Evolutionary conservation across 2,113 vertebrate species (phyloP), one percentile per base, ranked within the genome.

Genomic region (Burhinus oedicnemus): DNA sequence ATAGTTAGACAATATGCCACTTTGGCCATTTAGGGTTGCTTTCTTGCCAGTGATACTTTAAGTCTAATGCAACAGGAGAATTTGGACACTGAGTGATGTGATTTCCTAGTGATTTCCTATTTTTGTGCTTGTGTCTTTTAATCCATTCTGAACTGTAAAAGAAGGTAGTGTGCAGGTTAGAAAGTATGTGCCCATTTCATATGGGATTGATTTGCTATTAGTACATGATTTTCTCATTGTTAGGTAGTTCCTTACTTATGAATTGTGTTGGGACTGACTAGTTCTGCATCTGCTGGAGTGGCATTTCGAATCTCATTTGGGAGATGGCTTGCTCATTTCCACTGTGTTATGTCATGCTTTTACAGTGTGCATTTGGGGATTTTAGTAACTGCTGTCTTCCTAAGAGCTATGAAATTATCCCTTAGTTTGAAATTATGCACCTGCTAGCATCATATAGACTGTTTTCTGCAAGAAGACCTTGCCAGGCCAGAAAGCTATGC

Each of bases 361-460:
- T 76, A 95, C 54, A 80, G 74, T 29, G 27, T 88, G 30, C 30
- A 72, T 66, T 93, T 87, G 66, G 36, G 70, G 45, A 34, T 95
- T 96, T 89, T 90, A 88, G 89, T 86, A 97, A 92, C 26, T 2
- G 4, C 20, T 71, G 8, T 44, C 65, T 90, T 75, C 71, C 51
- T 22, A 84, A 71, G 32, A 80, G 54, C 83, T 93, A 21, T 36
- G 38, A 82, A 93, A 93, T 64, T 34, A 86, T 72, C 23, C 86
- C 89, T 92, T 90, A 58, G 8, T 75, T 93, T 80, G 89, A 90
- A 96, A 91, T 95, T 45, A 91, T 65, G 58, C 58, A 84, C 42
- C 45, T 87, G 71, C 68, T 83, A 93, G 30, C n/a, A 89, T 74
- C 54, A 84, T 69, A 81, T 66, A 74, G 52, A 90, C 60, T 38